Conservation (phyloP, 2,113 vertebrate genomes). For the Xyrauchen texanus region DNA sequence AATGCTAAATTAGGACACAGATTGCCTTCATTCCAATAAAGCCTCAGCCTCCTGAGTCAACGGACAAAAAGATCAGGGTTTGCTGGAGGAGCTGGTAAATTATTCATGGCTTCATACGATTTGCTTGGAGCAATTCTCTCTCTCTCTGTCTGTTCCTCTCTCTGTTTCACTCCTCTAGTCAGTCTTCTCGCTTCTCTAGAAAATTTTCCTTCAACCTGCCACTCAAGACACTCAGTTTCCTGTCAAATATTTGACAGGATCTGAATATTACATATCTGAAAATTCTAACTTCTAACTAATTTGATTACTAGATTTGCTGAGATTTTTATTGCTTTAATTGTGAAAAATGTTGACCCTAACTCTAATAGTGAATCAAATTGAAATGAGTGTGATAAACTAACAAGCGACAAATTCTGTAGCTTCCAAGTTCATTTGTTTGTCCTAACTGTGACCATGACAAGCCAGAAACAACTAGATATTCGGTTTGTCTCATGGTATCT, state of each 20-base stretch:
- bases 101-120: constrained; percentile 68
- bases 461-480: no score
- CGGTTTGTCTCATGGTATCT: no score
- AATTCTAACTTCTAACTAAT: no score
- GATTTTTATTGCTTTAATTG: neutral
- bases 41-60: constrained; percentile 56
- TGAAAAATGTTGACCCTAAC: neutral
- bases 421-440: neutral
- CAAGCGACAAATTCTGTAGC: neutral
- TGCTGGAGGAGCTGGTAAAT: constrained; percentile 67
- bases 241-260: constrained; percentile 8
- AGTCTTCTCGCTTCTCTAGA: neutral
- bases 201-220: constrained; percentile 14
- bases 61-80: constrained; percentile 63
- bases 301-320: neutral
- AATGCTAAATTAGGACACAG: constrained; percentile 68
- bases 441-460: no score
- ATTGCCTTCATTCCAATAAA: constrained; percentile 58
- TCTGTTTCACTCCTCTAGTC: neutral
- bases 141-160: constrained; percentile 17
- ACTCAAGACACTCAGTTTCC: constrained; percentile 8
- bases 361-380: neutral
- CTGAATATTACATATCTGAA: neutral
- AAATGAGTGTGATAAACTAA: no score
- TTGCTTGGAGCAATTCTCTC: constrained; percentile 52